Percentiles rank a stretch among this genome's conserved stretches.
phyloP scores from a whole-genome alignment of 1,140 invertebrate species.

The Penaeus japonicus region DNA sequence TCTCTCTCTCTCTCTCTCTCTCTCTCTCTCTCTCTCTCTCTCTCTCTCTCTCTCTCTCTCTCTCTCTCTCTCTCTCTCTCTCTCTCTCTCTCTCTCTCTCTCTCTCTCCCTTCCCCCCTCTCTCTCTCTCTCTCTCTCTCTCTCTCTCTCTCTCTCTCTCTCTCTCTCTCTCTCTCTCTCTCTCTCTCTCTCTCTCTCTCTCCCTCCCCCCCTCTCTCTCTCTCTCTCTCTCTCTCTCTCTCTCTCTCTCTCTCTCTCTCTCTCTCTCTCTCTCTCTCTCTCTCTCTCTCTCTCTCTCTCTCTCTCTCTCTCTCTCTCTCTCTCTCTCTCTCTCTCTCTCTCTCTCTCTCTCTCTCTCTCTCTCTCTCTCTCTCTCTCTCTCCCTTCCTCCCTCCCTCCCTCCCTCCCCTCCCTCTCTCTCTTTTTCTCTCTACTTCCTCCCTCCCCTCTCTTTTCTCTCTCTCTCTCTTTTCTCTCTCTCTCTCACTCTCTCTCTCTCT shows the following conservation, averaged over 20 bases:
- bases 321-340: background rate
- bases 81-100: background rate
- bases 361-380: no score
- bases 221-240: background rate
- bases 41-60: background rate
- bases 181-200: background rate
- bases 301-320: background rate
- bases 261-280: background rate
- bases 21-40: background rate
- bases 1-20: background rate
- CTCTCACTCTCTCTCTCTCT: no score
- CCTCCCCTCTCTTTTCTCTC: no score
- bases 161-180: conserved; percentile 16
- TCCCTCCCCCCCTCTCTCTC: background rate
- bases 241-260: no score
- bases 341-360: no score
- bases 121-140: conserved; percentile 16
- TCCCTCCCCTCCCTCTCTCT: no score
- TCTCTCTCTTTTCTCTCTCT: no score
- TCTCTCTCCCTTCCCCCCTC: background rate
- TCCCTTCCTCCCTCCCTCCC: no score
- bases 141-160: conserved; percentile 20
- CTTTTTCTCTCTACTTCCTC: no score
- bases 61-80: background rate
- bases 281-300: background rate